These are phyloP conservation scores for Magallana ariakensis DNA, from an alignment of 1,140 invertebrate genomes.

Conservation along the genomic window DNA sequence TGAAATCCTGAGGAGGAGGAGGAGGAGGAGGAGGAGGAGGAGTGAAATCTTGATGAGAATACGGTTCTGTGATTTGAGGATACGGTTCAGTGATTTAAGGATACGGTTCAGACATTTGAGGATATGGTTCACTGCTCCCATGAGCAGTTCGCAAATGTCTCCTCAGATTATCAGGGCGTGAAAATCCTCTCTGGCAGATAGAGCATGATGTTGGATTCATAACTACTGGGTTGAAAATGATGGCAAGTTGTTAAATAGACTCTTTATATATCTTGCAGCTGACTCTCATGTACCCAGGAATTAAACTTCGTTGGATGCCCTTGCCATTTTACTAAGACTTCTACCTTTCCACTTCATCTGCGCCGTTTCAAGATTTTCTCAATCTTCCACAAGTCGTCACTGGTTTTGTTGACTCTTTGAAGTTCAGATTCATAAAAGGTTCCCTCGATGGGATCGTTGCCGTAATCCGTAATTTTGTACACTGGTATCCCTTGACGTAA, in stretches of 20 bases:
- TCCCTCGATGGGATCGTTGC: slow-evolving; percentile 42
- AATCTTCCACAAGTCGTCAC: slow-evolving; percentile 39
- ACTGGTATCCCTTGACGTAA: slow-evolving; percentile 29
- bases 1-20: slow-evolving; percentile 14
- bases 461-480: slow-evolving; percentile 37
- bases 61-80: background rate
- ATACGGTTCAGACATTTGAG: background rate
- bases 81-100: background rate
- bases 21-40: no score
- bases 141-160: slow-evolving; percentile 29
- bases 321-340: slow-evolving; percentile 48
- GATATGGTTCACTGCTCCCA: slow-evolving; percentile 9
- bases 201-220: slow-evolving; percentile 38
- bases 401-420: slow-evolving; percentile 41
- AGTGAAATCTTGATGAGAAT: background rate
- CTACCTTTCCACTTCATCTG: background rate
- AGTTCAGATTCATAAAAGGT: slow-evolving; percentile 32
- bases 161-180: background rate
- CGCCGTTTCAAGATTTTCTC: slow-evolving; percentile 39
- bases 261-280: slow-evolving; percentile 36
- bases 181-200: slow-evolving; percentile 1
- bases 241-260: background rate
- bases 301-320: slow-evolving; percentile 49
- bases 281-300: slow-evolving; percentile 26
- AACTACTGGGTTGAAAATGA: background rate